Evolutionary conservation across 2,113 vertebrate genomes (phyloP).

Genomic region (Sapajus apella): DNA sequence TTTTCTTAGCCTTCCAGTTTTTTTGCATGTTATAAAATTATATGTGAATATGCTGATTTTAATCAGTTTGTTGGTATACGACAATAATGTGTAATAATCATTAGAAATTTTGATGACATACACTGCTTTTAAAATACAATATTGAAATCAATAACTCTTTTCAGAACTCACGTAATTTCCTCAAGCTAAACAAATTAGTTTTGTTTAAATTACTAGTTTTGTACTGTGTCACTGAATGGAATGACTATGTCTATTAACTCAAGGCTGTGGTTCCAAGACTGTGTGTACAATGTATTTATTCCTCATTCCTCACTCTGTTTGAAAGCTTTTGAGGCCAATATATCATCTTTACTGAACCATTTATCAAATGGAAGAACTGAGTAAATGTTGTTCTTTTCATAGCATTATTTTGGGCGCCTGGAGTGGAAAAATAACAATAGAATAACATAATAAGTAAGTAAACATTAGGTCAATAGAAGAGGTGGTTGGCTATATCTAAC

Average conservation of each 20-base stretch:
- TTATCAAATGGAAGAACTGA: constrained; percentile 38
- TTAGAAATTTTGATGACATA: constrained; percentile 26
- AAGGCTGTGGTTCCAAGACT: neutral
- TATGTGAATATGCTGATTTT: neutral
- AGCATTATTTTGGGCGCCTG: constrained; percentile 1
- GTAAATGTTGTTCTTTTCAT: constrained; percentile 34
- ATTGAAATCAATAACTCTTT: constrained; percentile 27
- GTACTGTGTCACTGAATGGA: neutral
- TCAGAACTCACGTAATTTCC: constrained; percentile 28
- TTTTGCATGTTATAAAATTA: constrained; percentile 15
- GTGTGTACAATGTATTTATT: constrained; percentile 19
- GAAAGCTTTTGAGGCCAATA: constrained; percentile 4
- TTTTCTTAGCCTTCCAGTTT: neutral
- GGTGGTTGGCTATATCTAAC: neutral
- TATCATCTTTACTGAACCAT: constrained; percentile 4
- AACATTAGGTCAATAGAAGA: neutral
- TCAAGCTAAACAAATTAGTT: constrained; percentile 36
- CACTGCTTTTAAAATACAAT: constrained; percentile 43
- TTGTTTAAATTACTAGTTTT: constrained; percentile 50
- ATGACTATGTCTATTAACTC: neutral
- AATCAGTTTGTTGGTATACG: neutral
- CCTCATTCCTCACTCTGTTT: constrained; percentile 13
- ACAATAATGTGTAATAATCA: constrained; percentile 37
- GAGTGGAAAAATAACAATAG: constrained; percentile 14
- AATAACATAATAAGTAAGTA: neutral